Evolutionary conservation across 1,140 invertebrate genomes (phyloP), one percentile per base, ranked within the genome.

Genomic region (Lasioglossum baleicum): DNA sequence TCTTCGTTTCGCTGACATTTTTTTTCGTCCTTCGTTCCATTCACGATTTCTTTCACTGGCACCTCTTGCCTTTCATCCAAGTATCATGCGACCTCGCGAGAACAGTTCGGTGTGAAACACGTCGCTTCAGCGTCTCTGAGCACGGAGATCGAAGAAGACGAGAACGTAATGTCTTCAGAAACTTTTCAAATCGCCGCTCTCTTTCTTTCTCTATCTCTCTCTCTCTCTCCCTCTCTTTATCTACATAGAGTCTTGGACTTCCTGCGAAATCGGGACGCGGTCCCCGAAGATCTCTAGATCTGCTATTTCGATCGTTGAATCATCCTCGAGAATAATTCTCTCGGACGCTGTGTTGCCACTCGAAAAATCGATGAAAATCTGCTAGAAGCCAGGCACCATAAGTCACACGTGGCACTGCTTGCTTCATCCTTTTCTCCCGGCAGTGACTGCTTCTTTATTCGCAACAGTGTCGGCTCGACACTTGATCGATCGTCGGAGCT

Each of bases 31-130:
- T 63, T 40, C 31, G 61, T 35, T 26, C 26, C 26, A 31, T 6
- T 26, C 13, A 35, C 13, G 51, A 53, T 20, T 53, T 53, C 51
- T 20, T 20, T 53, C 17, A 35, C 35, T 58, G 44, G 13, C 17
- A 58, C 17, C n/a, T n/a, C n/a, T n/a, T 56, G 7, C n/a, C 20
- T n/a, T 58, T n/a, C 56, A 5, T 2, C n/a, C 20, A 2, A 56
- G 20, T n/a, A 15, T 58, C 26, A 58, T 58, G 56, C 56, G 20
- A n/a, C 56, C 56, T n/a, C 56, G 56, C n/a, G 56, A 26, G 26
- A n/a, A 58, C 56, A n/a, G 56, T 58, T 58, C 56, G 56, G 56
- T 58, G 56, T 58, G 56, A 58, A 58, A 58, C 56, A 20, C 56
- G 56, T n/a, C 56, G 56, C 20, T 58, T 7, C 56, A 7, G 20